A percentile compares a stretch with the other conserved stretches of the same genome.
These are phyloP conservation scores for Okamejei kenojei DNA, from an alignment of 2,797 vertebrate species.

Conservation along the genomic window DNA sequence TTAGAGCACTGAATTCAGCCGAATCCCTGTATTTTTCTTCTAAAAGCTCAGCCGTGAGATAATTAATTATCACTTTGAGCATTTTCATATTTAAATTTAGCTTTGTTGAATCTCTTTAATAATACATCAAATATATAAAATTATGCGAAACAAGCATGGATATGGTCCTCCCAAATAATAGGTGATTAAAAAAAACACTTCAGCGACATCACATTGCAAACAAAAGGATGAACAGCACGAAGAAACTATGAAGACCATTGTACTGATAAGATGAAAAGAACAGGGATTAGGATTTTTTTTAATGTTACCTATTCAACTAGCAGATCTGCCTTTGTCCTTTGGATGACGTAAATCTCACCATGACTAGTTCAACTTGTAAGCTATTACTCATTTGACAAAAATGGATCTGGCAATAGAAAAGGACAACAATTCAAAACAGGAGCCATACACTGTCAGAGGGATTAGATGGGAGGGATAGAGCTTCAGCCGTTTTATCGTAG, in stretches of 20 bases:
- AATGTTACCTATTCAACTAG: background rate
- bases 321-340: background rate
- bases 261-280: background rate
- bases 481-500: no score
- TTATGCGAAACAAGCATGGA: background rate
- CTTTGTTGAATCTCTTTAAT: background rate
- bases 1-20: background rate
- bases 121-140: background rate
- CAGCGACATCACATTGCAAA: background rate
- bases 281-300: background rate
- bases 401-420: background rate
- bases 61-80: background rate
- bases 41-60: background rate
- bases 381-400: background rate
- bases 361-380: background rate
- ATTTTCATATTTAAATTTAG: background rate
- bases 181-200: background rate
- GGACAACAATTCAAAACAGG: background rate
- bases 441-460: background rate
- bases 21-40: background rate
- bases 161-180: background rate
- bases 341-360: background rate
- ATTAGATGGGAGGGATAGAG: background rate
- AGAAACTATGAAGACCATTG: background rate
- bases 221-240: background rate